Evolutionary conservation across 2,797 vertebrate genomes (phyloP).

Genomic region (Girardinus metallicus): DNA sequence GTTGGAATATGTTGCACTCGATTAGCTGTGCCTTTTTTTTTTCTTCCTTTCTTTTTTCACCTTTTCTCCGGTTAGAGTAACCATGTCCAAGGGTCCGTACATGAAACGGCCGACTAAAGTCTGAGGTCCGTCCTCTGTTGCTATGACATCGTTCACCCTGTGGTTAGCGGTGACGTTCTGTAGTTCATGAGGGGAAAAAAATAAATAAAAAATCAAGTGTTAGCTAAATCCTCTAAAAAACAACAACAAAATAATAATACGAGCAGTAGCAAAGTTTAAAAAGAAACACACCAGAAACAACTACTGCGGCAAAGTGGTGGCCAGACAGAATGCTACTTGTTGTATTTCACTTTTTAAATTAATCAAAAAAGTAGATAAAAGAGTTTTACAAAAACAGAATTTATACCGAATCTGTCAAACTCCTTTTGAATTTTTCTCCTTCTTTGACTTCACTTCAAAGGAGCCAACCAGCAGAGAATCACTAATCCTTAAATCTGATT

Average conservation of each 20-base stretch:
- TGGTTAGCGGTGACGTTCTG: conserved; percentile 98
- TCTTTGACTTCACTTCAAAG: conserved; percentile 30
- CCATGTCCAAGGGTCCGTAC: conserved; percentile 99
- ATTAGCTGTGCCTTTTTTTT: neutral
- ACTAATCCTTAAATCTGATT: conserved; percentile 54
- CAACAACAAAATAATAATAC: neutral
- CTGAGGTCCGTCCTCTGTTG: conserved; percentile 91
- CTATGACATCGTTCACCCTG: conserved; percentile 93
- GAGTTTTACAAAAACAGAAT: too few species aligned
- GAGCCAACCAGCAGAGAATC: conserved; percentile 38
- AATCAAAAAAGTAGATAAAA: neutral
- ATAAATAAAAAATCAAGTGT: neutral
- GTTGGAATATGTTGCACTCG: neutral
- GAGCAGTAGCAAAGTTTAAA: neutral
- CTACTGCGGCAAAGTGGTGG: neutral
- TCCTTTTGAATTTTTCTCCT: conserved; percentile 20
- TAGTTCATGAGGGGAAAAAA: neutral
- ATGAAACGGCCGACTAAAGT: conserved; percentile 95
- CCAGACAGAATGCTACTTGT: neutral
- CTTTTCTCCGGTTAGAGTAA: conserved; percentile 97
- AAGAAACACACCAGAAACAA: neutral
- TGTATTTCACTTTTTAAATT: neutral
- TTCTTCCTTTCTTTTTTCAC: conserved; percentile 61
- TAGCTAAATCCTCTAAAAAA: neutral
- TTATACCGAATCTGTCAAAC: neutral